Evolutionary conservation across 2,888 invertebrate genomes (phyloP).

Genomic region (Phalangium opilio): DNA sequence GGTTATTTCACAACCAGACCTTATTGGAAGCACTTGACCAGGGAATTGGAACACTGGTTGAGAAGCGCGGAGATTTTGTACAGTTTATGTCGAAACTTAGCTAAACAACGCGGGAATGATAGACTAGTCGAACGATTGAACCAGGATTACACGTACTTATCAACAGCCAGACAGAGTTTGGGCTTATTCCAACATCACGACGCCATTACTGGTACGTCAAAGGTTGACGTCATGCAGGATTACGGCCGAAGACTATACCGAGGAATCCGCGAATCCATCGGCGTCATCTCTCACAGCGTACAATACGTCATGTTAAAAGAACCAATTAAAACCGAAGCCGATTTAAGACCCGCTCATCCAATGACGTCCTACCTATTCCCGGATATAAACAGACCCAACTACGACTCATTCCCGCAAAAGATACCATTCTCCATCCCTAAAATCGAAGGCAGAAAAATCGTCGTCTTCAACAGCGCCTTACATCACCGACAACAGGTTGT

Average conservation of each 20-base stretch:
- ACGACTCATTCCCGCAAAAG: conserved; percentile 58
- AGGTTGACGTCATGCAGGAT: conserved; percentile 80
- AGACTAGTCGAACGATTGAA: conserved; percentile 14
- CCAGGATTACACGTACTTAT: conserved; percentile 20
- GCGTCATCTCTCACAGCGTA: conserved; percentile 40
- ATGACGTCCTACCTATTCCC: conserved; percentile 26
- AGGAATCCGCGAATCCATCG: conserved; percentile 59
- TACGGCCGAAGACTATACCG: conserved; percentile 75
- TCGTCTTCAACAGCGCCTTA: conserved; percentile 68
- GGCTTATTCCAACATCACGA: conserved; percentile 95
- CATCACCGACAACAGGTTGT: conserved; percentile 63
- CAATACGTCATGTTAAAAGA: conserved; percentile 20
- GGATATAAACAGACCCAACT: conserved; percentile 50
- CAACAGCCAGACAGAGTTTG: conserved; percentile 55
- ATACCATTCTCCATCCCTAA: conserved; percentile 32
- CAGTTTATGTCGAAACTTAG: conserved; percentile 43
- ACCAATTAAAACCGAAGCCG: conserved; percentile 11
- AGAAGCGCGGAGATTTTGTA: conserved; percentile 71
- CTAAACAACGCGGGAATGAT: conserved; percentile 7
- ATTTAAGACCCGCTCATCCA: conserved; percentile 15
- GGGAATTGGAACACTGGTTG: conserved; percentile 62
- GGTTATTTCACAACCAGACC: conserved; percentile 78
- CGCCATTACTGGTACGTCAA: conserved; percentile 91
- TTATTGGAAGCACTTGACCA: conserved; percentile 43
- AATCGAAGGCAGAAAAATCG: conserved; percentile 31